These are phyloP conservation scores for Syrista parreyssii DNA, from an alignment of 2,888 invertebrate genomes.

Conservation along the genomic window DNA sequence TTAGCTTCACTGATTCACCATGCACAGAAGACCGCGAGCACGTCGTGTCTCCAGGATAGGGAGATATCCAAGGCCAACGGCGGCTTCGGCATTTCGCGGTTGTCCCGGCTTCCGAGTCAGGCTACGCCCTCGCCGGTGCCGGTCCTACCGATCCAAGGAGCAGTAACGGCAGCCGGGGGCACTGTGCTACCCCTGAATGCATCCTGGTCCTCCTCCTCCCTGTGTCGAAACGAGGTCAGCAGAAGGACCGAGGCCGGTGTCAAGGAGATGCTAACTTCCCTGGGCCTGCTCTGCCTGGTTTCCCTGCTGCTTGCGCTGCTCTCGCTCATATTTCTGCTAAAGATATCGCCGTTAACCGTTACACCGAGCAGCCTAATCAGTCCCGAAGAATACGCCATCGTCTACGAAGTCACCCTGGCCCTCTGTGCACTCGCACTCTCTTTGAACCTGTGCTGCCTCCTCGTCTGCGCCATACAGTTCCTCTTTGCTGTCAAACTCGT, in stretches of 20 bases:
- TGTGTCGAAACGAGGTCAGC: constrained; percentile 48
- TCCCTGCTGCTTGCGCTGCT: constrained; percentile 85
- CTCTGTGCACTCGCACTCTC: constrained; percentile 89
- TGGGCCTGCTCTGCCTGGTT: constrained; percentile 87
- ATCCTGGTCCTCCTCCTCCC: constrained; percentile 53
- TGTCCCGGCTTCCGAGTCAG: constrained; percentile 55
- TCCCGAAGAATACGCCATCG: constrained; percentile 86
- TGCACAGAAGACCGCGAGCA: constrained; percentile 37
- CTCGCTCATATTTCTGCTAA: constrained; percentile 85
- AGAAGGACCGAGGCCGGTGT: constrained; percentile 72
- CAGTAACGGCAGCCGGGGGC: constrained; percentile 49
- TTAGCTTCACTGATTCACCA: constrained; percentile 58
- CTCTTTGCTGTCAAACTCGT: constrained; percentile 93
- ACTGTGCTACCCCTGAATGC: constrained; percentile 47
- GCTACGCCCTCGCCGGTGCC: constrained; percentile 57
- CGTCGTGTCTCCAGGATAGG: constrained; percentile 42
- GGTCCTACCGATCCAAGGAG: constrained; percentile 56
- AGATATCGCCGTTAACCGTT: constrained; percentile 80
- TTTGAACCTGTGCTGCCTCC: constrained; percentile 88
- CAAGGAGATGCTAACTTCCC: constrained; percentile 84
- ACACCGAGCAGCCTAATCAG: constrained; percentile 69
- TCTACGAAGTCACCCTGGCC: constrained; percentile 92
- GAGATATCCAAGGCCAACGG: constrained; percentile 66
- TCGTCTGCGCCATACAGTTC: constrained; percentile 95
- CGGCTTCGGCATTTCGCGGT: constrained; percentile 72